phyloP scores from a whole-genome alignment of 2,113 vertebrate genomes.

The Diadophis punctatus region DNA sequence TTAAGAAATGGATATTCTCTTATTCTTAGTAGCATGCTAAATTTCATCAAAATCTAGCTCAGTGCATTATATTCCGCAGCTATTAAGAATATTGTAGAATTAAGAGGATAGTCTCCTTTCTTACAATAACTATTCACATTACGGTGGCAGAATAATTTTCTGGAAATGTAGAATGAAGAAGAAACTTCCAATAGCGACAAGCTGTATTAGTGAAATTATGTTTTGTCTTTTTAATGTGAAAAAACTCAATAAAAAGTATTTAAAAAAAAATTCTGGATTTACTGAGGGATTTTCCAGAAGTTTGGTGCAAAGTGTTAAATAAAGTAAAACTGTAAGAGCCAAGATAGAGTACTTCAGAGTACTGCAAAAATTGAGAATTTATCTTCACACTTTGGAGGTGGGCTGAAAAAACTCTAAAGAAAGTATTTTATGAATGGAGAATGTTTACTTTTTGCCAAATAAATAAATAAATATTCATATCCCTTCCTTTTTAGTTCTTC shows the following conservation, averaged over 20 bases:
- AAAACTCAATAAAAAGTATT: too few species aligned
- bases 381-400: background rate
- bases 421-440: background rate
- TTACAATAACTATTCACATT: too few species aligned
- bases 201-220: too few species aligned
- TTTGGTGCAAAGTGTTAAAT: background rate
- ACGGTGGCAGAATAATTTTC: background rate
- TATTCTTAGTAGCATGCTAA: background rate
- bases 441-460: background rate
- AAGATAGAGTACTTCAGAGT: background rate
- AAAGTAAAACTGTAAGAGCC: background rate
- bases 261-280: too few species aligned
- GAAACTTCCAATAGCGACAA: too few species aligned
- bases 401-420: background rate
- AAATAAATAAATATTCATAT: background rate
- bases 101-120: background rate
- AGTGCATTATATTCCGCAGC: background rate
- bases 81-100: conserved; percentile 8
- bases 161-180: too few species aligned
- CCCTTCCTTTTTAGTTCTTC: background rate
- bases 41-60: conserved; percentile 9
- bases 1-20: background rate
- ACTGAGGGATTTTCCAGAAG: background rate
- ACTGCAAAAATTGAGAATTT: background rate
- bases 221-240: too few species aligned